Percentiles rank a stretch among this genome's conserved stretches.
phyloP scores from a whole-genome alignment of 2,797 vertebrate genomes.

The Fistularia commersonii region DNA sequence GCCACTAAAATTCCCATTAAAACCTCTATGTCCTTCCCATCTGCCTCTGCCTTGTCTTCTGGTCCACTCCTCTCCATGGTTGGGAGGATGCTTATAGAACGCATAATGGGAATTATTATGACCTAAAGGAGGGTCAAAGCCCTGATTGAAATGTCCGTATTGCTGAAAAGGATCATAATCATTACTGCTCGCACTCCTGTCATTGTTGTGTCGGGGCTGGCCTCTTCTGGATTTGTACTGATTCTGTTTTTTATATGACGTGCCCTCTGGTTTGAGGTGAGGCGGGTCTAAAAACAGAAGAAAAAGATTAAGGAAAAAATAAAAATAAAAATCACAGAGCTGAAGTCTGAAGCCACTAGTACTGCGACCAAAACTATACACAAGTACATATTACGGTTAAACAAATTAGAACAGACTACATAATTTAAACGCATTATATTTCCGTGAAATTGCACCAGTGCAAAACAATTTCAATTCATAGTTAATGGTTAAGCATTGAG shows the following conservation, averaged over 20 bases:
- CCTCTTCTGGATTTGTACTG: slow-evolving; percentile 72
- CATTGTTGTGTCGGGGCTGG: slow-evolving; percentile 73
- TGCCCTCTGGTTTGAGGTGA: slow-evolving; percentile 74
- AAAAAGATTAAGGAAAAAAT: too few relatives aligned
- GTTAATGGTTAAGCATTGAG: too few relatives aligned
- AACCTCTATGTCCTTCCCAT: slow-evolving; percentile 45
- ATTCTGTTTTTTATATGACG: slow-evolving; percentile 67
- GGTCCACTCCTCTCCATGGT: slow-evolving; percentile 37
- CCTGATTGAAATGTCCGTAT: slow-evolving; percentile 53
- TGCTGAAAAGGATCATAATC: slow-evolving; percentile 64
- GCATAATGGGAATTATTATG: slow-evolving; percentile 58
- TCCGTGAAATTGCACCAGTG: too few relatives aligned
- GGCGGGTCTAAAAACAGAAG: slow-evolving; percentile 59
- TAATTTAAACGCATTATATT: too few relatives aligned
- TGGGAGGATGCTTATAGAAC: slow-evolving; percentile 36
- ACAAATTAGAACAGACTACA: too few relatives aligned
- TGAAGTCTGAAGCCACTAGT: too few relatives aligned
- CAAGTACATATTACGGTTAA: too few relatives aligned
- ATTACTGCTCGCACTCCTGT: slow-evolving; percentile 67
- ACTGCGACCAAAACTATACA: too few relatives aligned
- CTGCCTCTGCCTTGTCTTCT: slow-evolving; percentile 54
- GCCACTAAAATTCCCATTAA: slow-evolving; percentile 34
- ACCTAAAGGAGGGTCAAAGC: slow-evolving; percentile 60
- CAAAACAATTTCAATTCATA: too few relatives aligned
- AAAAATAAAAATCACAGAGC: background rate